These are phyloP conservation scores for Eustalomyia histrio DNA, from an alignment of 2,888 invertebrate genomes.

Conservation along the genomic window DNA sequence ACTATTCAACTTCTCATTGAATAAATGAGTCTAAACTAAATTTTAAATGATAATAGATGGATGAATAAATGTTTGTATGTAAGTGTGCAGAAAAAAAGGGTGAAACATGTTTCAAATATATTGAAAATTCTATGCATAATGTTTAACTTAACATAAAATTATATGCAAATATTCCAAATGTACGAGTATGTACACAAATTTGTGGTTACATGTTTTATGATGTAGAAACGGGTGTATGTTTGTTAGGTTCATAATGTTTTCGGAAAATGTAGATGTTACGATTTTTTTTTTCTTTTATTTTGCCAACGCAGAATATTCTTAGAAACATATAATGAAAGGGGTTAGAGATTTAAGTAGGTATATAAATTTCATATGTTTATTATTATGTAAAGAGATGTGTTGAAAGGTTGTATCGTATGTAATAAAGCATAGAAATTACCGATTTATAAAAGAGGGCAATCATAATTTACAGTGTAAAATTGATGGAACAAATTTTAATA, in stretches of 20 bases:
- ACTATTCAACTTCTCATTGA: constrained; percentile 20
- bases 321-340: constrained; percentile 2
- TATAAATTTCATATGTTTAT: constrained; percentile 51
- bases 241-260: neutral
- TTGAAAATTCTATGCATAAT: constrained; percentile 48
- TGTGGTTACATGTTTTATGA: constrained; percentile 53
- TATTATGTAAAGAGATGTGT: constrained; percentile 21
- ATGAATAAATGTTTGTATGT: neutral
- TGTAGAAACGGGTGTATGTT: constrained; percentile 27
- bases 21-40: constrained; percentile 9
- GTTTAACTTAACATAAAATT: constrained; percentile 53
- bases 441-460: constrained; percentile 12
- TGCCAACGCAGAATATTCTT: neutral
- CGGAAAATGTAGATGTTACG: neutral
- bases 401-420: constrained; percentile 30
- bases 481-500: neutral
- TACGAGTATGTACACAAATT: constrained; percentile 18
- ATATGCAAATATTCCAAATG: constrained; percentile 44
- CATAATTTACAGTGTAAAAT: neutral
- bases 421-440: constrained; percentile 41
- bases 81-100: neutral
- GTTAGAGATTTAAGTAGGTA: constrained; percentile 41
- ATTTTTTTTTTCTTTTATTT: neutral
- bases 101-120: constrained; percentile 1
- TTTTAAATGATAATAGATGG: neutral